Percentiles rank a stretch among this genome's conserved stretches.
Evolutionary conservation across 2,888 invertebrate genomes (phyloP).

Genomic region (Thelaira solivaga): DNA sequence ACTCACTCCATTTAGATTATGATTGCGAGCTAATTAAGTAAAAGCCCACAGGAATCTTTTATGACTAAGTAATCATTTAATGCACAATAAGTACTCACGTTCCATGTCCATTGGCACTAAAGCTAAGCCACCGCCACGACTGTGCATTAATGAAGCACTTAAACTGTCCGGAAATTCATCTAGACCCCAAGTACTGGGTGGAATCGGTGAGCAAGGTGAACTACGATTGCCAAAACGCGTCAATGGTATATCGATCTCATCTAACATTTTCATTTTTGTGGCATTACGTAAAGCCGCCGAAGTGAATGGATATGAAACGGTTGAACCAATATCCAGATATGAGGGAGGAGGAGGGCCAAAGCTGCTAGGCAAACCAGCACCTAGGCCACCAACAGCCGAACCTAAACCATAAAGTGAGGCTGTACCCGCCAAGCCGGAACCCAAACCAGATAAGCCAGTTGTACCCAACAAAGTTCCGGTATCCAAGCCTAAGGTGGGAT

Average conservation of each 20-base stretch:
- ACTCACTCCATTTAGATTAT: slow-evolving; percentile 80
- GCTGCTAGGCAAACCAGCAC: slow-evolving; percentile 72
- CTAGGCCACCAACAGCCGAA: slow-evolving; percentile 57
- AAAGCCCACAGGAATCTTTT: neutral
- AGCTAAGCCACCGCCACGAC: slow-evolving; percentile 80
- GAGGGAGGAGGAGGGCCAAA: slow-evolving; percentile 73
- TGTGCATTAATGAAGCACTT: slow-evolving; percentile 80
- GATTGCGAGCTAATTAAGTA: slow-evolving; percentile 73
- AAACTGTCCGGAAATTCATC: slow-evolving; percentile 82
- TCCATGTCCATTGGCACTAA: slow-evolving; percentile 77
- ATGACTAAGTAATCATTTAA: neutral
- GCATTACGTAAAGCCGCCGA: slow-evolving; percentile 83
- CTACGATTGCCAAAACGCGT: slow-evolving; percentile 81
- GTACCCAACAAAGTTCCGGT: slow-evolving; percentile 71
- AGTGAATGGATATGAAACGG: slow-evolving; percentile 79
- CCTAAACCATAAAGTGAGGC: slow-evolving; percentile 72
- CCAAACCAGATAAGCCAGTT: slow-evolving; percentile 64
- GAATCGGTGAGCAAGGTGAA: slow-evolving; percentile 83
- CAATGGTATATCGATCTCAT: slow-evolving; percentile 84
- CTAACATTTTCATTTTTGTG: slow-evolving; percentile 83
- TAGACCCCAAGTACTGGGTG: slow-evolving; percentile 80
- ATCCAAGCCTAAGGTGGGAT: slow-evolving; percentile 75
- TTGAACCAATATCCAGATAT: slow-evolving; percentile 74
- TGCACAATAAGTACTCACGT: slow-evolving; percentile 70
- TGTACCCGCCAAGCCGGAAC: slow-evolving; percentile 70